A percentile compares a stretch with the other conserved stretches of the same genome.
phyloP scores from a whole-genome alignment of 2,797 vertebrate genomes.

The Ciconia nigra region DNA sequence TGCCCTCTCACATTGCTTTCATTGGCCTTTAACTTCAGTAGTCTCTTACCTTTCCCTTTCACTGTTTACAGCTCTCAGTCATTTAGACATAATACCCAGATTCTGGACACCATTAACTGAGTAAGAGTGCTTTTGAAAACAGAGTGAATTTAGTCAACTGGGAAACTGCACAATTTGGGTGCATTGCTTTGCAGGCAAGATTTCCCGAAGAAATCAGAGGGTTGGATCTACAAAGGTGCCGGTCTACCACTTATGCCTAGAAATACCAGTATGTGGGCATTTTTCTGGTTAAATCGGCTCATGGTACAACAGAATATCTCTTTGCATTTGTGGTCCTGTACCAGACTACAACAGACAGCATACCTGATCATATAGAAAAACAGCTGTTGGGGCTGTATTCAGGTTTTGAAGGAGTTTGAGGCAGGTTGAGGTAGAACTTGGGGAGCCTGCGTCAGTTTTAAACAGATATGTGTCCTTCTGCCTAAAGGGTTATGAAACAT shows the following conservation, averaged over 20 bases:
- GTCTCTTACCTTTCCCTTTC: not conserved
- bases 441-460: not conserved
- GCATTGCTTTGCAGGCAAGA: not conserved
- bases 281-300: not conserved
- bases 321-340: not conserved
- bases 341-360: not conserved
- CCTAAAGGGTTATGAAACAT: not conserved
- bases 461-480: not conserved
- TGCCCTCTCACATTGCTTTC: slow-evolving; percentile 8
- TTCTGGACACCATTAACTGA: not conserved
- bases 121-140: not conserved
- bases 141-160: not conserved
- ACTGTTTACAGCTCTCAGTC: not conserved
- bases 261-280: not conserved
- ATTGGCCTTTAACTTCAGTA: not conserved
- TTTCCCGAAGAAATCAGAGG: not conserved
- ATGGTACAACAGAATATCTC: not conserved
- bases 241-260: not conserved
- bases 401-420: not conserved
- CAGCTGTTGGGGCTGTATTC: not conserved
- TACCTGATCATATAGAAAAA: not conserved
- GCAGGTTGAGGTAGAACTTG: not conserved
- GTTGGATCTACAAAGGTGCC: not conserved
- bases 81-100: not conserved
- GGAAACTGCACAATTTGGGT: not conserved